Evolutionary conservation across 2,888 invertebrate species (phyloP), one percentile per base, ranked within the genome.

Genomic region (Liopterus haemorrhoidalis): DNA sequence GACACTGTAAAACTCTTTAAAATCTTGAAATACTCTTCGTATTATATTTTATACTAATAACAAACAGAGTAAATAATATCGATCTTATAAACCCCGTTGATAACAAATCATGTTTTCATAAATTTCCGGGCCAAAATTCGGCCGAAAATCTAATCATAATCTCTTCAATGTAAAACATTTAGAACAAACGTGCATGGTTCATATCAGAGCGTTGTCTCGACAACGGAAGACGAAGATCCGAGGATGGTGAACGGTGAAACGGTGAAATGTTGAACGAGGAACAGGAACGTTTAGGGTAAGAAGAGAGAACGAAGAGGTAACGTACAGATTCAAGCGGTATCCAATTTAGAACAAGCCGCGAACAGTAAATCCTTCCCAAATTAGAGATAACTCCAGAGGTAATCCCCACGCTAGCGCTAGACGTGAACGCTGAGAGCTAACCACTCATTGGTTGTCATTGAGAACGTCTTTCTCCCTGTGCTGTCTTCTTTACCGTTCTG

Each of bases 281-380:
- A n/a, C n/a, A n/a, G n/a, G n/a, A n/a, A n/a, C n/a, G n/a, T n/a
- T n/a, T n/a, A n/a, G n/a, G n/a, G n/a, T n/a, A n/a, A 38, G 11
- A 27, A 20, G 31, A 19, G 12, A 12, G 19, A 28, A 19, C 22
- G 28, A 6, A 27, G 41, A 27, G 45, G 33, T 51, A 49, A 49
- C 35, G 46, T 54, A 55, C 54, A 54, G 54, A 54, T 53, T 50
- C 52, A 52, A 55, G 49, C 56, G 49, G 65, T 63, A 69, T 71
- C 71, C 71, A 73, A 73, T 73, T 73, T 72, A 70, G 69, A 69
- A 63, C 70, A 71, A 71, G 70, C 70, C 68, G 67, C 63, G 69
- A 65, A 66, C 66, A 70, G 67, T 70, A 72, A 72, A 72, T 71
- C 72, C 72, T 62, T 64, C 64, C 67, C 69, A 71, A 72, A 72